Evolutionary conservation across 2,888 invertebrate genomes (phyloP).

Genomic region (Netelia inedita): DNA sequence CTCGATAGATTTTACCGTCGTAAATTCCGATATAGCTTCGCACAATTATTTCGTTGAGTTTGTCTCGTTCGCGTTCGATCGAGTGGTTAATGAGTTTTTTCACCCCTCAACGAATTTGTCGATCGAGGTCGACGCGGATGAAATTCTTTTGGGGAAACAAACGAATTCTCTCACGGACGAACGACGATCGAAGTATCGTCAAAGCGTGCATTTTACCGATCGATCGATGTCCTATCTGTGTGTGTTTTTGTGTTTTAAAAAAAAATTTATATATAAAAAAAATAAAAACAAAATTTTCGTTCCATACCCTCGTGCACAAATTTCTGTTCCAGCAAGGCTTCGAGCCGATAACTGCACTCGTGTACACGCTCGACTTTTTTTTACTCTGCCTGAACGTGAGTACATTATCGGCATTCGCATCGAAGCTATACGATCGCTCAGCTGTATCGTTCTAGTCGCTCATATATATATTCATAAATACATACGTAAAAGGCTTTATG

Average conservation of each 20-base stretch:
- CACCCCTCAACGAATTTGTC: slow-evolving; percentile 43
- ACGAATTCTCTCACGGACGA: slow-evolving; percentile 59
- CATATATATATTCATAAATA: background rate
- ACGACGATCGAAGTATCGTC: slow-evolving; percentile 34
- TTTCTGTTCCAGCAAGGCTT: slow-evolving; percentile 88
- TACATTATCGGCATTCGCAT: slow-evolving; percentile 76
- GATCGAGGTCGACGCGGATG: slow-evolving; percentile 17
- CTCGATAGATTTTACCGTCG: no score
- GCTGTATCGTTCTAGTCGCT: slow-evolving; percentile 30
- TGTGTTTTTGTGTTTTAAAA: background rate
- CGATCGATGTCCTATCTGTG: slow-evolving; percentile 65
- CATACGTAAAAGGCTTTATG: background rate
- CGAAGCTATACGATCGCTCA: slow-evolving; percentile 40
- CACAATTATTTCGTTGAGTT: background rate
- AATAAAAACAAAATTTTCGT: background rate
- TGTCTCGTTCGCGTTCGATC: background rate
- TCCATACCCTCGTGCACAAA: slow-evolving; percentile 11
- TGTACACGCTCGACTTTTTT: slow-evolving; percentile 93
- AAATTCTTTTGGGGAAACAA: slow-evolving; percentile 40
- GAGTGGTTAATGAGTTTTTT: slow-evolving; percentile 44
- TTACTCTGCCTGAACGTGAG: slow-evolving; percentile 92
- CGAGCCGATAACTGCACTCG: slow-evolving; percentile 91
- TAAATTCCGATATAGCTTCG: no score
- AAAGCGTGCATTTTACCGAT: slow-evolving; percentile 47
- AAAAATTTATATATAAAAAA: no score